Conservation (phyloP, 2,797 vertebrate species). For the Chelon auratus region DNA sequence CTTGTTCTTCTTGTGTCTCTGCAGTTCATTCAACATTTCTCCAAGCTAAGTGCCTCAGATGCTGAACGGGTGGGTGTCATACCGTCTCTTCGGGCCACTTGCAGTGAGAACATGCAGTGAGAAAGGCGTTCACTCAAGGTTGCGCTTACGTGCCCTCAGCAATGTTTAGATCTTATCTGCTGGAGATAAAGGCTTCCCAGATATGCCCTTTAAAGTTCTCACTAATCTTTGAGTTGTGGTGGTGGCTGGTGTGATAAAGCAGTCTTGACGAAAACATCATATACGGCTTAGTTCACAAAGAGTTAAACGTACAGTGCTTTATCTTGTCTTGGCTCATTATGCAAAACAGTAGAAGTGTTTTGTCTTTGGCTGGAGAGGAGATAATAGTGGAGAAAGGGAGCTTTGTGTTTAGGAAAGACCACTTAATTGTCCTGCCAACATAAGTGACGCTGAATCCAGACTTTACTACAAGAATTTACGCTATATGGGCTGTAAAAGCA, state of each 20-base stretch:
- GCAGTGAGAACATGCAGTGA: too few species aligned
- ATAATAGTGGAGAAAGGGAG: neutral
- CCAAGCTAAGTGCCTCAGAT: too few species aligned
- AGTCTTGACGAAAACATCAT: neutral
- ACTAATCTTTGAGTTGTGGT: constrained; percentile 15
- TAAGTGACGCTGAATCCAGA: neutral
- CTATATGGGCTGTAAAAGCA: neutral
- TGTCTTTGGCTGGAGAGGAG: neutral
- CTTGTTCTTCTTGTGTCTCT: too few species aligned
- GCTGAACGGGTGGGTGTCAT: too few species aligned
- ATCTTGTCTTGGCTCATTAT: neutral
- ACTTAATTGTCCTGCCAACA: neutral
- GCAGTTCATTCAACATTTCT: too few species aligned
- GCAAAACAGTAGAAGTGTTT: too few species aligned
- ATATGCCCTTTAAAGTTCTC: constrained; percentile 1
- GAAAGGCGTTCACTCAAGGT: too few species aligned
- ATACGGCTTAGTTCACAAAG: neutral
- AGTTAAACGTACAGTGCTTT: too few species aligned
- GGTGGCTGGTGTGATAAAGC: neutral
- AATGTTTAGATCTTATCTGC: neutral
- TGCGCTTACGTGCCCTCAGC: neutral
- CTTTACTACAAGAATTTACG: neutral
- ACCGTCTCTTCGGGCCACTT: too few species aligned
- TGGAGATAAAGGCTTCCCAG: too few species aligned
- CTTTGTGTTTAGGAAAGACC: too few species aligned